These are phyloP conservation scores for Athalia rosae DNA, from an alignment of 2,888 invertebrate species.

Conservation along the genomic window DNA sequence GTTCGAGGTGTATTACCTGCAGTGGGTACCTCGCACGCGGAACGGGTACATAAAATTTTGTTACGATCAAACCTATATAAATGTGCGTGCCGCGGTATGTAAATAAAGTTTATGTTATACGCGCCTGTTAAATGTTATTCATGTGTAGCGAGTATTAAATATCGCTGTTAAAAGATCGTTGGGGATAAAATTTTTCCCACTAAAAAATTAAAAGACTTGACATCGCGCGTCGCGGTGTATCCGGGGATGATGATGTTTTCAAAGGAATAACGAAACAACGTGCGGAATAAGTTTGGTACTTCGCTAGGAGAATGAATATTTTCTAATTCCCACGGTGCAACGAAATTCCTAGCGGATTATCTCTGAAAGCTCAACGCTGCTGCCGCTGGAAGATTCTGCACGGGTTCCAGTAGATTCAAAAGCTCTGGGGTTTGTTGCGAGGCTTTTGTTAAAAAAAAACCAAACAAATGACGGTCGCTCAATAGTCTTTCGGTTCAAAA, in stretches of 20 bases:
- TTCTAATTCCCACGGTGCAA: conserved; percentile 18
- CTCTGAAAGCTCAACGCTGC: conserved; percentile 1
- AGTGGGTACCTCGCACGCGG: background rate
- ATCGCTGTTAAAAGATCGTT: no score
- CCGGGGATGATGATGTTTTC: no score
- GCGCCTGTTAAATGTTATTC: conserved; percentile 1
- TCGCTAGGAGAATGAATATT: conserved; percentile 7
- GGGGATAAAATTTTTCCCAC: background rate
- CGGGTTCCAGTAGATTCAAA: conserved; percentile 1
- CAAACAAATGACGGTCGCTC: conserved; percentile 37
- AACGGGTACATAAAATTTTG: conserved; percentile 14
- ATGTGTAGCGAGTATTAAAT: background rate
- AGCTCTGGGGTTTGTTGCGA: background rate
- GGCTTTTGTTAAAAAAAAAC: conserved; percentile 24
- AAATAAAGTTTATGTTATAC: no score
- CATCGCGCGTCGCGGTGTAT: background rate
- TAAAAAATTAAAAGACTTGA: background rate
- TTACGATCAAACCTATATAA: conserved; percentile 20
- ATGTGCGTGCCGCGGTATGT: background rate
- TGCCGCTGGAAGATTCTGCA: background rate
- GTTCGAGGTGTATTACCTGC: background rate
- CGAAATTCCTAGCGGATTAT: conserved; percentile 26
- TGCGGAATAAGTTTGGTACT: background rate
- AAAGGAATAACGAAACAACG: background rate
- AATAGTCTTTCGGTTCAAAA: conserved; percentile 21